Base-by-base conservation (phyloP, 2,888 invertebrate species). In the Orthonevra nobilis region DNA sequence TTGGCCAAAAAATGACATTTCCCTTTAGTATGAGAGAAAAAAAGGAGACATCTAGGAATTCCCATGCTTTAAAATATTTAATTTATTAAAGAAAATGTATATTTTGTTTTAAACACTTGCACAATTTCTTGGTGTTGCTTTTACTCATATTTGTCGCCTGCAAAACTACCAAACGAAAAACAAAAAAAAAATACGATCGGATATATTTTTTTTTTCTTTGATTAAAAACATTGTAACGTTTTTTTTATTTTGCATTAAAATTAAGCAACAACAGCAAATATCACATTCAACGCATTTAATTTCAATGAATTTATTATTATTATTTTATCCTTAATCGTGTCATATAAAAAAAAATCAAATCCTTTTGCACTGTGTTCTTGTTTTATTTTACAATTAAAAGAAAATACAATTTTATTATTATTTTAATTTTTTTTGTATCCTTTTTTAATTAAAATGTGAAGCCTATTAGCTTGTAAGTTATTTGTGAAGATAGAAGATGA, bases 1-100 rank as follows among this genome's bases (percentile, higher is more conserved):
- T 26, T 44, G 12, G 9, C 23, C 58, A 36, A 56, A 42, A 64
- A 73, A 36, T 61, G 74, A 69, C 52, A 52, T 56, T 48, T 73
- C 26, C 14, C 26, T n/a, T 20, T 10, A 50, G 20, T 46, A 60
- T 56, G 48, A 75, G 26, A 19, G 28, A 46, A 64, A 52, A 28
- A 34, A n/a, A 32, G 40, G 10, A n/a, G n/a, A n/a, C 66, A 70
- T 38, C 60, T 40, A 17, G 48, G 70, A 61, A 68, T 38, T 34
- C 79, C 69, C 72, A 64, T 70, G 54, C 44, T 68, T 77, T 26
- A 54, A 81, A 84, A 60, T 52, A 84, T 85, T 84, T 82, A 70
- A 69, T 85, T 82, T 84, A 79, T 72, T 81, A 84, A 79, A 81
- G 73, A 58, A 66, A 81, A 70, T 83, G n/a, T n/a, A n/a, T n/a